Evolutionary conservation across 2,797 vertebrate genomes (phyloP).

Genomic region (Carduelis carduelis): DNA sequence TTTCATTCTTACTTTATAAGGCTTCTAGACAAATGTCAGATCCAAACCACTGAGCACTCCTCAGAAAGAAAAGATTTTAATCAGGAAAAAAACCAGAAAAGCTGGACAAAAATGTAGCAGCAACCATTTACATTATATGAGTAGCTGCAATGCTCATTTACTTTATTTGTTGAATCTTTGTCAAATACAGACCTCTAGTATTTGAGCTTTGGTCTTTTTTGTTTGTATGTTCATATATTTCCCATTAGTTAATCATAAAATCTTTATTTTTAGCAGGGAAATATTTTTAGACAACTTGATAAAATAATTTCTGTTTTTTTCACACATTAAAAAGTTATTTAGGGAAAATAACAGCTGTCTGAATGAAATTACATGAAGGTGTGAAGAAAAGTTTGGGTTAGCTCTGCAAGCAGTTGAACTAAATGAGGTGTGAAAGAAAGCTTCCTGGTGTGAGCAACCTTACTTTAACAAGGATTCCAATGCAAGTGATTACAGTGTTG

Average conservation of each 20-base stretch:
- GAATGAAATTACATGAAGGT: not conserved
- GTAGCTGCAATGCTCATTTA: not conserved
- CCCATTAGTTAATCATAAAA: not conserved
- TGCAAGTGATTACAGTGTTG: not conserved
- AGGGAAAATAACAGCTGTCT: not conserved
- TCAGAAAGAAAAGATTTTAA: not conserved
- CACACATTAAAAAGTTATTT: not conserved
- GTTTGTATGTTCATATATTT: not conserved
- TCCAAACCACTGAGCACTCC: not conserved
- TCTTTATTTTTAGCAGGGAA: not conserved
- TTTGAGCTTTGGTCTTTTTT: not conserved
- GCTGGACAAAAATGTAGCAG: not conserved
- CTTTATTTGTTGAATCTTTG: not conserved
- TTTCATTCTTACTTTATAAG: constrained; percentile 9
- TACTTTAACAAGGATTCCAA: not conserved
- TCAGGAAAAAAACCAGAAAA: not conserved
- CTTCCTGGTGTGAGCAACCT: not conserved
- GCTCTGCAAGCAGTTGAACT: not conserved
- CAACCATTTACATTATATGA: not conserved
- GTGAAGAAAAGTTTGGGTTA: not conserved
- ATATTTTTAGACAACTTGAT: not conserved
- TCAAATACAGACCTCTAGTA: not conserved
- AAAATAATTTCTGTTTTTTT: not conserved
- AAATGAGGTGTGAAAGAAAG: not conserved
- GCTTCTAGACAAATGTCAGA: not conserved